Evolutionary conservation across 2,113 vertebrate genomes (phyloP).

Genomic region (Dromaius novaehollandiae): DNA sequence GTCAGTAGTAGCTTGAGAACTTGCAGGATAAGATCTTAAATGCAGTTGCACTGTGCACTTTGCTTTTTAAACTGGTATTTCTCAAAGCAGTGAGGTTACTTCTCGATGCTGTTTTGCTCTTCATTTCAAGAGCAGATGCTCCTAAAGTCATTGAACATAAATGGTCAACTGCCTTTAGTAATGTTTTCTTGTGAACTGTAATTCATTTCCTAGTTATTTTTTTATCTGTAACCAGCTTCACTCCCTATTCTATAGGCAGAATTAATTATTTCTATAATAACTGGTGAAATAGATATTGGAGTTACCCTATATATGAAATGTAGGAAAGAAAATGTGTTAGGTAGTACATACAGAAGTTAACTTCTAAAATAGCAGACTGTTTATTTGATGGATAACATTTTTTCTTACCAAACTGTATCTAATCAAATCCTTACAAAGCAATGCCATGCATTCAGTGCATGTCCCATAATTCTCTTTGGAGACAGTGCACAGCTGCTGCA

Average conservation of each 20-base stretch:
- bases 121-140: neutral
- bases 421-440: constrained; percentile 69
- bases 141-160: neutral
- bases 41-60: neutral
- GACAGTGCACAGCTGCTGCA: constrained; percentile 79
- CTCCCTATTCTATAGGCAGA: neutral
- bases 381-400: constrained; percentile 38
- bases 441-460: constrained; percentile 67
- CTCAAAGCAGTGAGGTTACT: neutral
- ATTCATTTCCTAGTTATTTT: neutral
- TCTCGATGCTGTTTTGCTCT: neutral
- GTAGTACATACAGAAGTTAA: constrained; percentile 6
- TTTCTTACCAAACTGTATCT: constrained; percentile 63
- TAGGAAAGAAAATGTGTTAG: neutral
- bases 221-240: constrained; percentile 2
- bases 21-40: neutral
- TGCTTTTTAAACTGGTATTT: neutral
- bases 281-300: neutral
- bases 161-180: neutral
- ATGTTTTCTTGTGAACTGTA: neutral
- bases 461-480: constrained; percentile 78
- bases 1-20: neutral
- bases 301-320: neutral
- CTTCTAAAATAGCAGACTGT: constrained; percentile 37
- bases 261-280: constrained; percentile 36